Evolutionary conservation across 2,888 invertebrate species (phyloP), one percentile per base, ranked within the genome.

Genomic region (Xanthia icteritia): DNA sequence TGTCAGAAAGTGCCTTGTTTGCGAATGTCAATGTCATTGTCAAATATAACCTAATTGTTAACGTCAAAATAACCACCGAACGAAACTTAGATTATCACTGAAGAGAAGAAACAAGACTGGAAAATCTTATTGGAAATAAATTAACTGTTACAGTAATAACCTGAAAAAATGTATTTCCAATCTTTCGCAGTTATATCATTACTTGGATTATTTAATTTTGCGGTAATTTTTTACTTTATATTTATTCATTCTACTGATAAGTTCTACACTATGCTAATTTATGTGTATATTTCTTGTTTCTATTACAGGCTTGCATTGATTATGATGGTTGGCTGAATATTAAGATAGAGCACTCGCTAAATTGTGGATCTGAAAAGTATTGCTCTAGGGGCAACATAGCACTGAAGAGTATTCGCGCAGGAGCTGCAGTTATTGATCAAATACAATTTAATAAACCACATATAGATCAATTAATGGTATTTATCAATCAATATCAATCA

Each of bases 311-410:
- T 54, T 91, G 93, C 76, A 92, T 98, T 82, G 98, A 98, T 90
- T 98, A 98, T 89, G 98, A 98, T 94, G 97, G 98, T 51, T 98
- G 98, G 97, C 92, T 98, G 36, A 97, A 97, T 81, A 97, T 98
- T 86, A 97, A 97, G 92, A 94, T 98, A 81, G 97, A 97, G 88
- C 98, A 98, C 92, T 97, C 97, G 3, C 91, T 98, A 69, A 97
- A 93, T 84, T 96, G 97, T n/a, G 93, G 95, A n/a, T 58, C 61
- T 13, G 95, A 97, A 48, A 93, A 93, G 76, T 98, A 97, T 89
- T 97, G 97, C 51, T 97, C 97, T 71, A 96, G 98, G 75, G 98
- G 98, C 15, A 98, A 97, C 91, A 96, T 98, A 72, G 97, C 97
- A 3, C 96, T 98, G 72, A 97, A 98, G 71, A 98, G 98, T 91